Percentiles rank a stretch among this genome's conserved stretches.
Conservation (phyloP, 1,140 invertebrate species). For the Asbolus verrucosus region DNA sequence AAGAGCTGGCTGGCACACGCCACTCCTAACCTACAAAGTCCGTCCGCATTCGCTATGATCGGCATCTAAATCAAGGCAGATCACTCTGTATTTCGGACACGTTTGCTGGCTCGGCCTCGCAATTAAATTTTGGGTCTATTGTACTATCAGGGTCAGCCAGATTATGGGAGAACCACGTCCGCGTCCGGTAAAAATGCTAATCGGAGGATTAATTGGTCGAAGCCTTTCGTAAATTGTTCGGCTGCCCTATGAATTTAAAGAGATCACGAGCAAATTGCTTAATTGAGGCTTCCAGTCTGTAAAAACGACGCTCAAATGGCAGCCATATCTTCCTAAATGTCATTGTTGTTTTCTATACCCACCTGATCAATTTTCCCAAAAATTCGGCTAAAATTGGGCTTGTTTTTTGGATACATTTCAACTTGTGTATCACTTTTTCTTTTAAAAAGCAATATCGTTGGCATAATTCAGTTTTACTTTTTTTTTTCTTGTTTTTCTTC, state of each 20-base stretch:
- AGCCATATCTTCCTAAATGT: too few species aligned
- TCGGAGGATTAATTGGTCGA: conserved; percentile 10
- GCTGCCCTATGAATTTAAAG: conserved; percentile 35
- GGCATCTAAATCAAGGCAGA: conserved; percentile 29
- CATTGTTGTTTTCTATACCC: too few species aligned
- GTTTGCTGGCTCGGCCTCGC: conserved; percentile 18
- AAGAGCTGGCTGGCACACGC: background rate
- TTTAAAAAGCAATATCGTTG: too few species aligned
- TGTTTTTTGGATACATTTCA: too few species aligned
- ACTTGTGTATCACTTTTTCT: too few species aligned
- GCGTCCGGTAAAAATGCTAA: conserved; percentile 37
- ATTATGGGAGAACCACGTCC: conserved; percentile 2
- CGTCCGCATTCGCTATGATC: conserved; percentile 14
- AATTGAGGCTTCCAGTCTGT: too few species aligned
- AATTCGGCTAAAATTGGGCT: too few species aligned
- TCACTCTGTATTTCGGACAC: conserved; percentile 23
- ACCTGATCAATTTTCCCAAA: too few species aligned
- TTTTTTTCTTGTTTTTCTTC: too few species aligned
- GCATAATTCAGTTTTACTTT: too few species aligned
- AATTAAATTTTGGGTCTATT: conserved; percentile 38
- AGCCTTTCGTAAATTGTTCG: conserved; percentile 10
- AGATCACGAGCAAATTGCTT: conserved; percentile 32
- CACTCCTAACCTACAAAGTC: conserved; percentile 30
- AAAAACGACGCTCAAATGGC: too few species aligned
- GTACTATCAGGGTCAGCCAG: conserved; percentile 32